Evolutionary conservation across 2,888 invertebrate genomes (phyloP), one percentile per base, ranked within the genome.

Genomic region (Ctenicera cuprea): DNA sequence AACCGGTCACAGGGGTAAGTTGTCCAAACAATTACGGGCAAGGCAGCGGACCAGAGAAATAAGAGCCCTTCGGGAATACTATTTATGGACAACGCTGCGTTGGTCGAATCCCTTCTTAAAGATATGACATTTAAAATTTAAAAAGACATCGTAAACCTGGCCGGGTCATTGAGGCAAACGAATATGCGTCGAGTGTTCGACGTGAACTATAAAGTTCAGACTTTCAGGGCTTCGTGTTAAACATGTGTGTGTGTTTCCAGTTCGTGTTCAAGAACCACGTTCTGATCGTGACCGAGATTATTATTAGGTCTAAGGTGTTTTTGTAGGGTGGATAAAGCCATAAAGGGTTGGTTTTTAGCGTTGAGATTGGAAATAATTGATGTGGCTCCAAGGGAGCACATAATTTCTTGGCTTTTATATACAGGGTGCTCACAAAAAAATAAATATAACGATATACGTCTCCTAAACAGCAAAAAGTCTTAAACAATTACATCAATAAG

Each of bases 141-240:
- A 74, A 76, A 76, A 76, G 76, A 76, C 70, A 69, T 76, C 74
- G 72, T 76, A 76, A 76, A 76, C 70, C 63, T 72, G 61, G 69
- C 52, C 64, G 63, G 72, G 71, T 76, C 73, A 74, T 76, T 70
- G 62, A 72, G 69, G 71, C 67, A 73, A 72, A 64, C 66, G 72
- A 63, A 71, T 65, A 59, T 70, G 64, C 74, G 61, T 73, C 57
- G 59, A 64, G 63, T 50, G 69, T 63, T 70, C 62, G 52, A 73
- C 68, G 52, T 73, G 67, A 73, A 73, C 74, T 70, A 74, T 69
- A 70, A 74, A 70, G 74, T 74, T 73, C 72, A 72, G 52, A 57
- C 33, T 52, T 66, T 48, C 71, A 61, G 64, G 61, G 74, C 68
- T 76, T 79, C 76, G 76, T 66, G 64, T 76, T 79, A 78, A 76